A percentile compares a stretch with the other conserved stretches of the same genome.
These are phyloP conservation scores for Crambe crambe DNA, from an alignment of 37 sponge, comb jelly and placozoan species.

Conservation along the genomic window DNA sequence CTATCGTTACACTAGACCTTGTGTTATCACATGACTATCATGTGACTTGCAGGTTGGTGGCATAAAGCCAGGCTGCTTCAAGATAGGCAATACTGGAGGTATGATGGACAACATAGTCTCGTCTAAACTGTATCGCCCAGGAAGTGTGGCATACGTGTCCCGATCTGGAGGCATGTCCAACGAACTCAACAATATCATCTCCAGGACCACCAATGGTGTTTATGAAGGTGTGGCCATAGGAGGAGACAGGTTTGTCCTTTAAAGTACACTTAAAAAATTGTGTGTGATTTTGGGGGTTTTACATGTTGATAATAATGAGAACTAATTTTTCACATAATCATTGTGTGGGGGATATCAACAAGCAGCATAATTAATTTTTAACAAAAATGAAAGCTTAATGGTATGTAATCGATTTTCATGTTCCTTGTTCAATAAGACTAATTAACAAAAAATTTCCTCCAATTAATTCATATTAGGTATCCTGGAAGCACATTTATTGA, in stretches of 20 bases:
- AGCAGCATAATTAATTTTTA: background rate
- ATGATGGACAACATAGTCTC: conserved; percentile 95
- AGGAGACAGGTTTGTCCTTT: conserved; percentile 84
- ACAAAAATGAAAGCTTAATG: too few relatives aligned
- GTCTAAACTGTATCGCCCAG: conserved; percentile 95
- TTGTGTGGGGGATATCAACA: too few relatives aligned
- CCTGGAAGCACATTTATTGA: conserved; percentile 94
- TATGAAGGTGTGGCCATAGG: conserved; percentile 99
- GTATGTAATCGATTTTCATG: too few relatives aligned
- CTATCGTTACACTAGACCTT: background rate
- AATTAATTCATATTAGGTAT: too few relatives aligned
- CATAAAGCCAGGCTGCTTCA: conserved; percentile 98
- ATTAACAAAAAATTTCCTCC: too few relatives aligned
- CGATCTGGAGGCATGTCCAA: conserved; percentile 99
- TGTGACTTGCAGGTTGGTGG: conserved; percentile 85
- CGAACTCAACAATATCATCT: conserved; percentile 96
- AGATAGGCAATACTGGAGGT: conserved; percentile 98
- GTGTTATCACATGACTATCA: conserved; percentile 6
- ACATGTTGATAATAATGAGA: too few relatives aligned
- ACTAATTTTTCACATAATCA: too few relatives aligned
- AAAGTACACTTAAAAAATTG: too few relatives aligned
- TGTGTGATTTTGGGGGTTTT: too few relatives aligned
- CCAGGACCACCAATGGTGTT: conserved; percentile 85
- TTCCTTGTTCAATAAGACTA: too few relatives aligned
- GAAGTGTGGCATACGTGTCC: conserved; percentile 97